Percentiles rank a stretch among this genome's conserved stretches.
phyloP scores from a whole-genome alignment of 2,113 vertebrate genomes.

The Galbula dea region DNA sequence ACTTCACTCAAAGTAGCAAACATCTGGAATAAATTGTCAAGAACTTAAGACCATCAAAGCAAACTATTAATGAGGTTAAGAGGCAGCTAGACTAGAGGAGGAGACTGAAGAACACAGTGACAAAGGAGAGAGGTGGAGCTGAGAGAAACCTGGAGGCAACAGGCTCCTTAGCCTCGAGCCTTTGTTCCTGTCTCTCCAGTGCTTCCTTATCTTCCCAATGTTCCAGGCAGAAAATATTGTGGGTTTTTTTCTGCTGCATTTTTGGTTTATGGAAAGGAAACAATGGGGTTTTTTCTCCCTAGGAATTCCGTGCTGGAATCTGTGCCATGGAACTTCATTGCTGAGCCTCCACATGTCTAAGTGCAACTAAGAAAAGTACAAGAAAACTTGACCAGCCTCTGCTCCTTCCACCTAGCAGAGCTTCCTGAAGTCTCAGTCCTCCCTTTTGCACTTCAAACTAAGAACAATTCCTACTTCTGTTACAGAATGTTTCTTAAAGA shows the following conservation, averaged over 20 bases:
- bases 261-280: not conserved
- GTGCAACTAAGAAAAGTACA: not conserved
- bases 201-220: not conserved
- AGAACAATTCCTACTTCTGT: slow-evolving; percentile 9
- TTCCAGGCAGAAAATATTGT: not conserved
- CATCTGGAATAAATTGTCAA: slow-evolving; percentile 65
- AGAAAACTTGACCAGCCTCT: not conserved
- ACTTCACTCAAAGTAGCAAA: slow-evolving; percentile 56
- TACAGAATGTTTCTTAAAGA: not conserved
- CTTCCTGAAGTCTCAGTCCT: not conserved
- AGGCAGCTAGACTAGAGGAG: slow-evolving; percentile 45
- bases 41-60: slow-evolving; percentile 61
- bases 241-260: not conserved
- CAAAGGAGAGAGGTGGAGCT: slow-evolving; percentile 31
- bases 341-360: not conserved
- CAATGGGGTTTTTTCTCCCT: not conserved
- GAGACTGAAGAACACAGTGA: slow-evolving; percentile 1
- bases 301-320: not conserved
- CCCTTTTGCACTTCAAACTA: not conserved
- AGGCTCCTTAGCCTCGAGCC: not conserved
- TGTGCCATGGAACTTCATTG: not conserved
- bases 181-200: not conserved
- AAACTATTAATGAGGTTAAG: slow-evolving; percentile 55
- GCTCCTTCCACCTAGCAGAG: not conserved
- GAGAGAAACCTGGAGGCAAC: slow-evolving; percentile 3